These are phyloP conservation scores for Rhodophaea formosa DNA, from an alignment of 2,888 invertebrate genomes.

Conservation along the genomic window DNA sequence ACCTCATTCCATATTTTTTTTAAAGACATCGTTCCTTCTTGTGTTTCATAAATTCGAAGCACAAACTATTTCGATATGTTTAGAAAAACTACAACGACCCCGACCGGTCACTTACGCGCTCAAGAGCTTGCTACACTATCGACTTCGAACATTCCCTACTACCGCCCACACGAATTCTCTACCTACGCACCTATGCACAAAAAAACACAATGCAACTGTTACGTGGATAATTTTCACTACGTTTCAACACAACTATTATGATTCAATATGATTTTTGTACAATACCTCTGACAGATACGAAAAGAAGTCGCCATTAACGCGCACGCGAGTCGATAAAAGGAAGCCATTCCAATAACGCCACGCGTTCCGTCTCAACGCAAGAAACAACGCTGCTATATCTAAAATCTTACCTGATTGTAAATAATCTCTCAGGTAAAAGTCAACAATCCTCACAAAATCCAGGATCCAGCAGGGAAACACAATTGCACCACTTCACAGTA, in stretches of 20 bases:
- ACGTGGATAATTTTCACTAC: constrained; percentile 30
- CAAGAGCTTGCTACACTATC: constrained; percentile 10
- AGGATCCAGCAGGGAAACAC: constrained; percentile 61
- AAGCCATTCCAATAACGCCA: constrained; percentile 74
- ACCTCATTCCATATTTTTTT: background rate
- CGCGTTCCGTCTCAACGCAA: constrained; percentile 43
- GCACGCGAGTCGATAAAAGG: constrained; percentile 79
- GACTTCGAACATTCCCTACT: constrained; percentile 46
- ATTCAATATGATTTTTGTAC: constrained; percentile 30
- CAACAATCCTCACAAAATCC: constrained; percentile 74
- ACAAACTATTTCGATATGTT: background rate
- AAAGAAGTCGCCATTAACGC: constrained; percentile 78
- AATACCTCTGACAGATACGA: constrained; percentile 48
- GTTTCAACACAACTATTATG: constrained; percentile 30
- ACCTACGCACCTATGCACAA: constrained; percentile 55
- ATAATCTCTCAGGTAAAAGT: constrained; percentile 53
- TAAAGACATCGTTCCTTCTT: background rate
- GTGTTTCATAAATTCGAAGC: background rate
- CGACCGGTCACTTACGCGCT: constrained; percentile 37
- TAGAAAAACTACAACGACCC: constrained; percentile 25
- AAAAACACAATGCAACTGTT: constrained; percentile 39
- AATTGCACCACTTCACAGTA: constrained; percentile 71
- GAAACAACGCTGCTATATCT: constrained; percentile 30
- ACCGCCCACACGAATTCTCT: constrained; percentile 55
- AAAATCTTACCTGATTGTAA: constrained; percentile 60